A percentile compares a stretch with the other conserved stretches of the same genome.
Conservation (phyloP, 2,113 vertebrate species). For the Irena cyanogastra region DNA sequence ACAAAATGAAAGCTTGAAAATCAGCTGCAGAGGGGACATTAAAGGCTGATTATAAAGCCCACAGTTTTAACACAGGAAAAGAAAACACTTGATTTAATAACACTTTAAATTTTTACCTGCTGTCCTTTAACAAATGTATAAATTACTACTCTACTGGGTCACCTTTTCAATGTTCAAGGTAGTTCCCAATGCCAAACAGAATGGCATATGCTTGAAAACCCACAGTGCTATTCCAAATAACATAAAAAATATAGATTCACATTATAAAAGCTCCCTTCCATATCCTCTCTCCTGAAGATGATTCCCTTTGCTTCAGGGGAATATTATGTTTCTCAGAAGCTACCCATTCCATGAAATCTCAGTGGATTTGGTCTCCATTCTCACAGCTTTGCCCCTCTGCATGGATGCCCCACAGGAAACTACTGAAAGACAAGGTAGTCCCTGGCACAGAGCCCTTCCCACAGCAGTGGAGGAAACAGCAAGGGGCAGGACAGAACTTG, state of each 20-base stretch:
- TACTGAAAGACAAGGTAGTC: not conserved
- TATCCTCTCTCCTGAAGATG: not conserved
- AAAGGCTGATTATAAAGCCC: not conserved
- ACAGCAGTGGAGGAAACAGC: not conserved
- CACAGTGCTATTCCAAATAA: not conserved
- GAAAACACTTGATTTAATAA: not conserved
- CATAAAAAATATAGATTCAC: not conserved
- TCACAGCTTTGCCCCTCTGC: not conserved
- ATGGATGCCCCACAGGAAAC: not conserved
- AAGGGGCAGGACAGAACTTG: not conserved
- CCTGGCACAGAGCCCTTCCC: not conserved
- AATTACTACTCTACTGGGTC: not conserved
- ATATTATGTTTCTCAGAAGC: not conserved
- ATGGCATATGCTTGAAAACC: not conserved
- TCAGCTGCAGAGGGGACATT: not conserved
- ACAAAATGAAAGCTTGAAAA: not conserved
- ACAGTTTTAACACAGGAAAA: not conserved
- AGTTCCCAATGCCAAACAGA: not conserved
- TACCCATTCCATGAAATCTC: not conserved
- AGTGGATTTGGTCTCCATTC: not conserved
- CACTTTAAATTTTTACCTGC: conserved; percentile 23
- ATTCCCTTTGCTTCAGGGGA: not conserved
- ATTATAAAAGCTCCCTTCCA: not conserved
- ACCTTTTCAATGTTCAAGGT: not conserved
- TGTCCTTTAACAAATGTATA: not conserved